Evolutionary conservation across 2,888 invertebrate genomes (phyloP).

Genomic region (Eulithis prunata): DNA sequence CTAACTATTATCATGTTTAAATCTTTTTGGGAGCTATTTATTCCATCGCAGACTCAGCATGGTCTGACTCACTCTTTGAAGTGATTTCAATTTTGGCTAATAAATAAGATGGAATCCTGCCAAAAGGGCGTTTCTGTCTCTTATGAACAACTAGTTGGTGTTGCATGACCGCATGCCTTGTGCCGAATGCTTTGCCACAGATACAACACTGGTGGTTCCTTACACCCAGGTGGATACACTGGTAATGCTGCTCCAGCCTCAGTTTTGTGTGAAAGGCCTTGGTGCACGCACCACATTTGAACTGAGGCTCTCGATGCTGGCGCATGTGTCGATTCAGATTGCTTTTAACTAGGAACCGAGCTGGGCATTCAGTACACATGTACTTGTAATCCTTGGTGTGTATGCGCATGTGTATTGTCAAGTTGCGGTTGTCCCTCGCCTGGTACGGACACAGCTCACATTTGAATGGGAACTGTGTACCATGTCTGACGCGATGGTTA

Average conservation of each 20-base stretch:
- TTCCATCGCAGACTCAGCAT: no score
- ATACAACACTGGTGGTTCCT: slow-evolving; percentile 65
- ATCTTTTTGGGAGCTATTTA: no score
- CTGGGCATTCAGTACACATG: slow-evolving; percentile 68
- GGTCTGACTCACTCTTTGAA: no score
- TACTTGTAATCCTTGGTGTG: slow-evolving; percentile 64
- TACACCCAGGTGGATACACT: slow-evolving; percentile 65
- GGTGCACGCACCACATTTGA: slow-evolving; percentile 63
- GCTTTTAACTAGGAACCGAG: slow-evolving; percentile 63
- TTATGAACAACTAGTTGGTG: slow-evolving; percentile 67
- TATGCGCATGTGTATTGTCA: slow-evolving; percentile 62
- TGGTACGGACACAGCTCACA: slow-evolving; percentile 63
- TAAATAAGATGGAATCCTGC: slow-evolving; percentile 59
- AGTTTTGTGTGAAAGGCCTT: slow-evolving; percentile 61
- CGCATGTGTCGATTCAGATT: slow-evolving; percentile 64
- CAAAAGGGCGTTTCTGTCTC: slow-evolving; percentile 56
- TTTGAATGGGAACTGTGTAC: slow-evolving; percentile 62
- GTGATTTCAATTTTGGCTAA: slow-evolving; percentile 43
- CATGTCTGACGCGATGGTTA: slow-evolving; percentile 60
- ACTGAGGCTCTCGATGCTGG: slow-evolving; percentile 61
- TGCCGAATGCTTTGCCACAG: slow-evolving; percentile 69
- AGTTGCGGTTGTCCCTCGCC: slow-evolving; percentile 56
- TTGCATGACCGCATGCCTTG: slow-evolving; percentile 68
- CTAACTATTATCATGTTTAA: no score
- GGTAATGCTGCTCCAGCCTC: slow-evolving; percentile 57